Conservation (phyloP, 2,797 vertebrate species). For the Manis crassicaudata region DNA sequence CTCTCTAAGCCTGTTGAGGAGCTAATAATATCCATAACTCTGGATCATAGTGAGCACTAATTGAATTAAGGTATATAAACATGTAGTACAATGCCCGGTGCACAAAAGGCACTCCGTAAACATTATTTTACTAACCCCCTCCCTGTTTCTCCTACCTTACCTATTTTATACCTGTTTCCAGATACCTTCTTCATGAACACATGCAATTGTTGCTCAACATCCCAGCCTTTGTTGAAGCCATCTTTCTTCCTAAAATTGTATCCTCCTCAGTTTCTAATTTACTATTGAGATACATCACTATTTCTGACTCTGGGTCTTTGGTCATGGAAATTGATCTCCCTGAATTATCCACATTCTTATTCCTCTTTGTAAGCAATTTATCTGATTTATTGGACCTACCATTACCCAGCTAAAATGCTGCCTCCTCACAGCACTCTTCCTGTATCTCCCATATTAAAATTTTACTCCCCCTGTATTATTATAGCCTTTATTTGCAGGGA, state of each 20-base stretch:
- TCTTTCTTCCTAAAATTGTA: background rate
- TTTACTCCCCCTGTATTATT: background rate
- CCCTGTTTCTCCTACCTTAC: background rate
- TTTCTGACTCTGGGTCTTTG: constrained; percentile 8
- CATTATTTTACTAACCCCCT: background rate
- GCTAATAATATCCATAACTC: background rate
- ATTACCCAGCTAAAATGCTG: background rate
- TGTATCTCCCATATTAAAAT: background rate
- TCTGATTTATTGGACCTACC: background rate
- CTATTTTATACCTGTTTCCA: background rate
- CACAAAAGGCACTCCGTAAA: background rate
- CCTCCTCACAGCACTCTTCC: background rate
- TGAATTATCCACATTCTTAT: background rate
- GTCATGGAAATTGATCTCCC: background rate
- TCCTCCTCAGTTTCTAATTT: background rate
- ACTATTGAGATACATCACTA: background rate
- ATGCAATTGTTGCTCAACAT: background rate
- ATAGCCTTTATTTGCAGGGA: background rate
- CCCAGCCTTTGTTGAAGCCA: background rate
- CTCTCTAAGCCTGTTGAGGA: background rate
- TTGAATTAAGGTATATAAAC: background rate
- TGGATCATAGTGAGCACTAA: background rate
- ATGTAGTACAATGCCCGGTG: background rate
- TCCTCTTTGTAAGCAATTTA: constrained; percentile 29
- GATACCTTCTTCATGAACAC: background rate